Evolutionary conservation across 2,113 vertebrate species (phyloP), one percentile per base, ranked within the genome.

Genomic region (Canis aureus): DNA sequence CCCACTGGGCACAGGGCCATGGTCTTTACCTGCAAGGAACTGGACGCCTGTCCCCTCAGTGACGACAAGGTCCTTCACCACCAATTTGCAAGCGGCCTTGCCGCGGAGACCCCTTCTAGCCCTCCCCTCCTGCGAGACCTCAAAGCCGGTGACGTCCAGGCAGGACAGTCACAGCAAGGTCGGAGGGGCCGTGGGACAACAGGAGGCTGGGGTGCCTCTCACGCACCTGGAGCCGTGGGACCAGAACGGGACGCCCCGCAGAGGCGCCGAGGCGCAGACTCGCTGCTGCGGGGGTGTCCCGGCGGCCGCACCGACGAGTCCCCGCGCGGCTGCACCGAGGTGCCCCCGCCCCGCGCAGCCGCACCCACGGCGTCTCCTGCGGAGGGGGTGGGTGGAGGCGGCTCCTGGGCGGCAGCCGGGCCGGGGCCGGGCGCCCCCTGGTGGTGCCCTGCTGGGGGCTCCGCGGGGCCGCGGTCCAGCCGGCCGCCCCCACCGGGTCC

Each of bases 311-410:
- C 43, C 43, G 6, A 43, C 43, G 43, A 43, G 43, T 43, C 7
- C 43, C 43, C 43, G 1, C 43, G 43, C 43, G 1, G 43, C 43
- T 43, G 43, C 43, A 43, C 43, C 43, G 5, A 43, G 43, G 43
- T 43, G 43, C 7, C 38, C 4, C 38, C 38, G 4, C 38, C 43
- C 43, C 43, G 43, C 43, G 43, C 43, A 1, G 43, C 43, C 5
- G 43, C 43, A 43, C 43, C 43, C 43, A 43, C 43, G 5, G 43
- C 43, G 43, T 43, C 43, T 43, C 43, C 67, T 19, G 67, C 32
- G 17, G 67, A 35, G 8, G 67, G 8, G 8, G 16, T n/a, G 16
- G n/a, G 16, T 0, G 16, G 5, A 11, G 11, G 8, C 11, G 25
- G 67, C 8, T 20, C 32, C 67, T 0, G 67, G 43, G 51, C 74